Evolutionary conservation across 1,140 invertebrate genomes (phyloP).

Genomic region (Anoplophora glabripennis): DNA sequence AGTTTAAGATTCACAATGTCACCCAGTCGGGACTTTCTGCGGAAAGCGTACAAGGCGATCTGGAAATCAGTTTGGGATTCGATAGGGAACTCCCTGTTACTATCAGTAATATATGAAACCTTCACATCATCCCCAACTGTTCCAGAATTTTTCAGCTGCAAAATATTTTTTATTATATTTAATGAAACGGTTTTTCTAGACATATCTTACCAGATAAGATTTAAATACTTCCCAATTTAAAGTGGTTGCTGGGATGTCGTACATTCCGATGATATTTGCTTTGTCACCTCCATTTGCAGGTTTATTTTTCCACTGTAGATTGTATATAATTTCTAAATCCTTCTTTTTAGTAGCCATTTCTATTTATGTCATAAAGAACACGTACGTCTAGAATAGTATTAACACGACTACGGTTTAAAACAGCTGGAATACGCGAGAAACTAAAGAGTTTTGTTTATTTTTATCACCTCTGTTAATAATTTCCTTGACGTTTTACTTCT

Average conservation of each 20-base stretch:
- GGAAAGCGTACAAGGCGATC: slow-evolving; percentile 40
- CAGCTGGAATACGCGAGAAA: too few relatives aligned
- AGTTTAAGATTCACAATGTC: slow-evolving; percentile 42
- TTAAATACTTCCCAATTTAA: slow-evolving; percentile 47
- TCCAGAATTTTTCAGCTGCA: slow-evolving; percentile 46
- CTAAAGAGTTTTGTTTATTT: too few relatives aligned
- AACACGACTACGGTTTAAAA: too few relatives aligned
- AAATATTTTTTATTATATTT: slow-evolving; percentile 13
- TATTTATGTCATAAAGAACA: too few relatives aligned
- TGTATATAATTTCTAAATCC: slow-evolving; percentile 45
- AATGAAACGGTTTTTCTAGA: background rate
- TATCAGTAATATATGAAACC: slow-evolving; percentile 39
- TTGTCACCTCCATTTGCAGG: slow-evolving; percentile 39
- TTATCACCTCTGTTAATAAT: too few relatives aligned
- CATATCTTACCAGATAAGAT: slow-evolving; percentile 46
- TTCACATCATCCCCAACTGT: slow-evolving; percentile 40
- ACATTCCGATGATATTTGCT: slow-evolving; percentile 45
- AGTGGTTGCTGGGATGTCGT: slow-evolving; percentile 45
- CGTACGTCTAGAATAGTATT: too few relatives aligned
- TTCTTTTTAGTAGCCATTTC: slow-evolving; percentile 39
- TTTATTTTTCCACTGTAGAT: slow-evolving; percentile 47
- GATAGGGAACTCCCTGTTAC: slow-evolving; percentile 42
- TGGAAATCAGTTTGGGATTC: slow-evolving; percentile 42
- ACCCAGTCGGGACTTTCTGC: slow-evolving; percentile 38
- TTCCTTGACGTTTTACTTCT: too few relatives aligned